Conservation (phyloP, 2,888 invertebrate genomes). For the Bursaphelenchus okinawaensis region DNA sequence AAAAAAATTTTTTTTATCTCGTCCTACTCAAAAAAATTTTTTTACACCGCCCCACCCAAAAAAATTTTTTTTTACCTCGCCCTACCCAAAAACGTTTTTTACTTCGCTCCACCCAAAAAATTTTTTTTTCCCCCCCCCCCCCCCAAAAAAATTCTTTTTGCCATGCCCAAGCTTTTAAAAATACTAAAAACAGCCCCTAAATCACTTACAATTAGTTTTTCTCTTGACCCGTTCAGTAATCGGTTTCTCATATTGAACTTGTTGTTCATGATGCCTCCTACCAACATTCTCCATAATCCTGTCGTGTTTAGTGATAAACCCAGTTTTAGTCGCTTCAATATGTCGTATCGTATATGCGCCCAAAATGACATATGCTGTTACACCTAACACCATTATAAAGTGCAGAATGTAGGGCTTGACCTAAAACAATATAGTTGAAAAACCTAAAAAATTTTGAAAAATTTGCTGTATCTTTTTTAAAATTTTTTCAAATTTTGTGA, state of each 20-base stretch:
- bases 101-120: no score
- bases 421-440: conserved; percentile 33
- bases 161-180: no score
- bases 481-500: background rate
- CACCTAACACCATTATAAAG: conserved; percentile 35
- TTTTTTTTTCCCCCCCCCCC: background rate
- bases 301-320: conserved; percentile 9
- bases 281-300: conserved; percentile 14
- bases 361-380: conserved; percentile 37
- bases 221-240: conserved; percentile 18
- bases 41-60: no score
- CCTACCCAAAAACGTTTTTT: no score
- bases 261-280: background rate
- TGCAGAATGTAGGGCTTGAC: conserved; percentile 45
- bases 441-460: background rate
- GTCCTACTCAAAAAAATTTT: no score
- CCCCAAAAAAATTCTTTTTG: no score
- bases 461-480: background rate
- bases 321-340: conserved; percentile 23
- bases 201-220: conserved; percentile 15
- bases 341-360: conserved; percentile 39
- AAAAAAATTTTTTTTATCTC: no score
- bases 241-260: conserved; percentile 4
- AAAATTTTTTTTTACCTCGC: no score
- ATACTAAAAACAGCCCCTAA: background rate